Evolutionary conservation across 2,797 vertebrate genomes (phyloP).

Genomic region (Martes flavigula): DNA sequence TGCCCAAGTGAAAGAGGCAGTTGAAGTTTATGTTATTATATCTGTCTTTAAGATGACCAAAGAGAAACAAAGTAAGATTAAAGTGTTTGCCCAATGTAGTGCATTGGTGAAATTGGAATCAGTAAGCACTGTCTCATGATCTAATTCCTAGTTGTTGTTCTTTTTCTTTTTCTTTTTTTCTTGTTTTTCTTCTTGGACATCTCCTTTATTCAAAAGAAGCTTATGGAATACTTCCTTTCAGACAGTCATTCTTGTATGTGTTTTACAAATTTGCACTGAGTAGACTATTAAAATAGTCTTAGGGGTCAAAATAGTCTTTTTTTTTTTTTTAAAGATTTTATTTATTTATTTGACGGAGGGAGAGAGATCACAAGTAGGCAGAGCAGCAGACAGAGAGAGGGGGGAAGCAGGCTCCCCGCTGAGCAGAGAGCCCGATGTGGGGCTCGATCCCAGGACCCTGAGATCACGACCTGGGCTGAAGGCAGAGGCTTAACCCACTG

Average conservation of each 20-base stretch:
- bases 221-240: neutral
- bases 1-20: neutral
- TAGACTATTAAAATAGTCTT: neutral
- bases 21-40: neutral
- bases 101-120: neutral
- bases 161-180: neutral
- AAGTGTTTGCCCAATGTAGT: neutral
- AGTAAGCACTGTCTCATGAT: accelerated
- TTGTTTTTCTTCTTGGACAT: neutral
- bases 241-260: neutral
- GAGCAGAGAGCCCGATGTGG: no score
- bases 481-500: no score
- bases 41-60: slow-evolving; percentile 4
- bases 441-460: no score
- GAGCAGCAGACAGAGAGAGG: no score
- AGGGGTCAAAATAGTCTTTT: neutral
- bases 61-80: neutral
- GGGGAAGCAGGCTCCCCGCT: no score
- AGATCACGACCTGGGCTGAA: no score
- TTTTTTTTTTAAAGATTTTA: no score
- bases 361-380: no score
- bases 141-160: neutral
- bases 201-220: neutral
- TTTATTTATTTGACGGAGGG: no score
- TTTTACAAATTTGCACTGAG: neutral